A percentile compares a stretch with the other conserved stretches of the same genome.
phyloP scores from a whole-genome alignment of 2,888 invertebrate species.

The Sussaba pulchella region DNA sequence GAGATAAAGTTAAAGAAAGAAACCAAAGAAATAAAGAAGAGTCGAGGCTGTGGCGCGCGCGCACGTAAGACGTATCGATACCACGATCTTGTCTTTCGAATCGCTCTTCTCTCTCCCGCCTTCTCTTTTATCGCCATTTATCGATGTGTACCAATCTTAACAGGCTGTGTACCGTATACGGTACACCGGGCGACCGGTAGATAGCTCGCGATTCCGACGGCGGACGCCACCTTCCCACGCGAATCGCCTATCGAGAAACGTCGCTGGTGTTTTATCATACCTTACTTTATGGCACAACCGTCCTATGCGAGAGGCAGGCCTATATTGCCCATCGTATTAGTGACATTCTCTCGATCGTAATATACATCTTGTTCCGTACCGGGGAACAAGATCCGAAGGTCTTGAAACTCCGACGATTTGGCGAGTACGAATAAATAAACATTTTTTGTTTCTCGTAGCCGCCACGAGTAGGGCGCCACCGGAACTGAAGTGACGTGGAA shows the following conservation, averaged over 20 bases:
- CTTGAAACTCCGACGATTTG: too few species aligned
- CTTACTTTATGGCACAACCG: constrained; percentile 63
- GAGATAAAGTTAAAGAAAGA: constrained; percentile 41
- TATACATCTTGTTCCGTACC: constrained; percentile 63
- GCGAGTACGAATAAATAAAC: too few species aligned
- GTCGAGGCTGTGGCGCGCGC: constrained; percentile 44
- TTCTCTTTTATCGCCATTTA: constrained; percentile 59
- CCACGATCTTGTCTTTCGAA: constrained; percentile 67
- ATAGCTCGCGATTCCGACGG: constrained; percentile 36
- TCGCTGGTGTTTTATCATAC: constrained; percentile 69
- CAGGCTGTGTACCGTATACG: constrained; percentile 56
- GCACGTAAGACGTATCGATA: constrained; percentile 64
- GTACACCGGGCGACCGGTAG: constrained; percentile 38
- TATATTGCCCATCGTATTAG: constrained; percentile 66
- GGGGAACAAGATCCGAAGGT: too few species aligned
- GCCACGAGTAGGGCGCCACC: too few species aligned
- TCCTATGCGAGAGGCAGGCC: constrained; percentile 22
- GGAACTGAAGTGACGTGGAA: too few species aligned
- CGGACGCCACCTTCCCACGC: constrained; percentile 70
- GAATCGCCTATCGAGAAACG: constrained; percentile 69
- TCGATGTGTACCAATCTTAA: constrained; percentile 69
- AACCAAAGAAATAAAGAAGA: constrained; percentile 26
- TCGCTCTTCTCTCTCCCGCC: constrained; percentile 60
- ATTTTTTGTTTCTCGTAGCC: too few species aligned
- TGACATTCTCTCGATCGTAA: constrained; percentile 61